Percentiles rank a stretch among this genome's conserved stretches.
Conservation (phyloP, 2,888 invertebrate genomes). For the Drepanosiphum platanoidis region DNA sequence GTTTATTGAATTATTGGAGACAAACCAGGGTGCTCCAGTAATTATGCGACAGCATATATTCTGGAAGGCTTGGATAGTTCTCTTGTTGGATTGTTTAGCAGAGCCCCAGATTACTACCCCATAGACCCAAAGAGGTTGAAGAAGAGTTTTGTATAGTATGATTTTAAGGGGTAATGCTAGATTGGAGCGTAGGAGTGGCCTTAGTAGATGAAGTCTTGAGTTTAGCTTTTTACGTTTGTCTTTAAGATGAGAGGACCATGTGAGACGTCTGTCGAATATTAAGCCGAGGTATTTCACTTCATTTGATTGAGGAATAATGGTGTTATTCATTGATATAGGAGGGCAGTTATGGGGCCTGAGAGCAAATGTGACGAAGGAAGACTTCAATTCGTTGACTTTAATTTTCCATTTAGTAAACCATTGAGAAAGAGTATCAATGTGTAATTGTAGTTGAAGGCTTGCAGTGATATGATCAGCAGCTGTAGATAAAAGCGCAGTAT, state of each 20-base stretch:
- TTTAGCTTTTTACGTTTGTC: conserved; percentile 63
- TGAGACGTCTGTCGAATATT: conserved; percentile 63
- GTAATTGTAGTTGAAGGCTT: conserved; percentile 63
- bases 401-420: conserved; percentile 64
- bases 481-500: conserved; percentile 63
- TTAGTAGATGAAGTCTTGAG: not conserved
- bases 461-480: conserved; percentile 61
- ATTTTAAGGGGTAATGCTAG: conserved; percentile 9
- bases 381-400: conserved; percentile 64
- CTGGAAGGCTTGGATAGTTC: no score
- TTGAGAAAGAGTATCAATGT: conserved; percentile 62
- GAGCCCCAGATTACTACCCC: not conserved
- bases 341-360: conserved; percentile 63
- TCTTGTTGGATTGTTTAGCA: not conserved
- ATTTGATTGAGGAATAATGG: conserved; percentile 60
- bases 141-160: not conserved
- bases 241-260: conserved; percentile 64
- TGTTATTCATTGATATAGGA: conserved; percentile 22
- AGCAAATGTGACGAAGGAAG: conserved; percentile 64
- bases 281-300: conserved; percentile 64
- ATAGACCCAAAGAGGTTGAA: conserved; percentile 9
- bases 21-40: not conserved
- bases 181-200: not conserved
- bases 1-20: not conserved
- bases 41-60: no score